Conservation (phyloP, 2,888 invertebrate species). For the Ectropis crepuscularia region DNA sequence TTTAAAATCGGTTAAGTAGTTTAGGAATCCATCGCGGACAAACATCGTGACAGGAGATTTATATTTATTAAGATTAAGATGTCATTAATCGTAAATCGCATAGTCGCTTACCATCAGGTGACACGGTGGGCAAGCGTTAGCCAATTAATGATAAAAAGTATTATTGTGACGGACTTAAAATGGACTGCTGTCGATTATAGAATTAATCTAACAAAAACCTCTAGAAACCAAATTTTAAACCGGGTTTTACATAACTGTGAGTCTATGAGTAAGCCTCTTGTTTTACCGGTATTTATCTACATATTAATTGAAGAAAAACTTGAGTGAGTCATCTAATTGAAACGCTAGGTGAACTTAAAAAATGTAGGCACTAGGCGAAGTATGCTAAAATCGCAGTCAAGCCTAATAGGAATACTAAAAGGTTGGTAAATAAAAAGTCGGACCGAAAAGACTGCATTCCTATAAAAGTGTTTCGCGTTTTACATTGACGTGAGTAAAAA, state of each 20-base stretch:
- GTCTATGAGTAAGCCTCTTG: constrained; percentile 20
- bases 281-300: constrained; percentile 24
- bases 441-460: constrained; percentile 5
- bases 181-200: not conserved
- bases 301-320: constrained; percentile 31
- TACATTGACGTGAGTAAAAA: constrained; percentile 43
- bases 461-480: not conserved
- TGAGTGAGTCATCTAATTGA: constrained; percentile 30
- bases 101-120: too few species aligned
- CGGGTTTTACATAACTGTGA: constrained; percentile 22
- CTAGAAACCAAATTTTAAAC: constrained; percentile 18
- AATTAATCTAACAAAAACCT: constrained; percentile 5
- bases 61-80: too few species aligned
- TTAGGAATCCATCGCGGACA: too few species aligned
- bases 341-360: constrained; percentile 21
- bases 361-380: constrained; percentile 17
- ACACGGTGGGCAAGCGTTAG: too few species aligned
- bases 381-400: constrained; percentile 17
- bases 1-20: too few species aligned
- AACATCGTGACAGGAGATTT: too few species aligned
- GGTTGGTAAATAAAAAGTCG: constrained; percentile 20
- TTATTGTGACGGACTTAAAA: not conserved
- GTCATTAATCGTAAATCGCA: too few species aligned
- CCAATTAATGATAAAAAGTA: too few species aligned
- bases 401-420: constrained; percentile 13